phyloP scores from a whole-genome alignment of 2,797 vertebrate species.

The Clangula hyemalis region DNA sequence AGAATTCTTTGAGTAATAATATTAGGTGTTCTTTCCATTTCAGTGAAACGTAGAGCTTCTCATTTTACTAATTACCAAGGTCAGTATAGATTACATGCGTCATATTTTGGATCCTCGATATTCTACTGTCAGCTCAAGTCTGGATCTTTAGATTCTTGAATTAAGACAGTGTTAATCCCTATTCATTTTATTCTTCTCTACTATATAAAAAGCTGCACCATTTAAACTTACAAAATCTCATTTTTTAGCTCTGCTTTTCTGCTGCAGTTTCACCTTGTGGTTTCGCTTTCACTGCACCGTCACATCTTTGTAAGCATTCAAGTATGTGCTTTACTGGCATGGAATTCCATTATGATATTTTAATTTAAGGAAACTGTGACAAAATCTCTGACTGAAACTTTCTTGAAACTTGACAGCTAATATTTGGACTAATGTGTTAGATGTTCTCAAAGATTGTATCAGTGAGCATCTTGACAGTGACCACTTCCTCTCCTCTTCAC shows the following conservation, averaged over 20 bases:
- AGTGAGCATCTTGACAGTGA: not conserved
- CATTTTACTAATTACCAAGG: not conserved
- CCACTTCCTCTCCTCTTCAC: not conserved
- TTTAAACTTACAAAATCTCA: not conserved
- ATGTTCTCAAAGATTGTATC: not conserved
- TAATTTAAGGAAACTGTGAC: not conserved
- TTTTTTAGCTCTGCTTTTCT: not conserved
- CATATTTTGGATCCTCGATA: not conserved
- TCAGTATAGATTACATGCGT: not conserved
- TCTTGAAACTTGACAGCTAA: not conserved
- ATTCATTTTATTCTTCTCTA: not conserved
- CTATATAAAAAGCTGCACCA: not conserved
- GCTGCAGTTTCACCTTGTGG: not conserved
- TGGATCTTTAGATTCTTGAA: not conserved
- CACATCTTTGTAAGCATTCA: not conserved
- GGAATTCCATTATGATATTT: not conserved
- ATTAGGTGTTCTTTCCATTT: not conserved
- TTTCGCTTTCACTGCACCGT: not conserved
- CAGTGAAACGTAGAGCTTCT: not conserved
- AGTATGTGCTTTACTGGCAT: not conserved
- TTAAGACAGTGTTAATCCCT: not conserved
- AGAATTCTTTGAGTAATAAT: not conserved
- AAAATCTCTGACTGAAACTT: not conserved
- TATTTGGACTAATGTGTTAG: not conserved
- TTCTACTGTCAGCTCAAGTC: not conserved